A percentile compares a stretch with the other conserved stretches of the same genome.
phyloP scores from a whole-genome alignment of 2,888 invertebrate species.

The Hirtodrosophila confusa region DNA sequence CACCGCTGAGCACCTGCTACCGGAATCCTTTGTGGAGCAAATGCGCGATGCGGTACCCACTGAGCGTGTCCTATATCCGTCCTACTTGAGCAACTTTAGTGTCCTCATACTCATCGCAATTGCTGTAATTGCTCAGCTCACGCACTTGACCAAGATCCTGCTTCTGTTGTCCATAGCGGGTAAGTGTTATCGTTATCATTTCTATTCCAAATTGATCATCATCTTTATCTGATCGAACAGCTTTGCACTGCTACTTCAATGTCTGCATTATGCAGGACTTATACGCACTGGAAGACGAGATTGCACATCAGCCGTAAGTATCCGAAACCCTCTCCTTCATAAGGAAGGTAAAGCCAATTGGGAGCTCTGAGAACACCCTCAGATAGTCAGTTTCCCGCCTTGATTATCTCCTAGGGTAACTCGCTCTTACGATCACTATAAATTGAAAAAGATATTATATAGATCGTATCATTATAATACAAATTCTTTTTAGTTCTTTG shows the following conservation, averaged over 20 bases:
- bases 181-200: conserved; percentile 37
- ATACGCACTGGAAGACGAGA: conserved; percentile 86
- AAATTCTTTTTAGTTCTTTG: too few species aligned
- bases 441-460: too few species aligned
- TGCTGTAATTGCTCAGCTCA: conserved; percentile 89
- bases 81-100: conserved; percentile 90
- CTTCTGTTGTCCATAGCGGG: conserved; percentile 87
- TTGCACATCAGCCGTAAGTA: conserved; percentile 81
- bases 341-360: too few species aligned
- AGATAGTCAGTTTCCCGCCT: too few species aligned
- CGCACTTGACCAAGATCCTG: conserved; percentile 88
- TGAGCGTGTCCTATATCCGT: conserved; percentile 86
- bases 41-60: conserved; percentile 68
- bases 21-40: conserved; percentile 65
- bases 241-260: conserved; percentile 87
- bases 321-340: too few species aligned
- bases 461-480: too few species aligned
- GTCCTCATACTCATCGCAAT: conserved; percentile 89
- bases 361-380: too few species aligned
- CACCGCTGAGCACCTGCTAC: conserved; percentile 69
- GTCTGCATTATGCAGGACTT: conserved; percentile 85
- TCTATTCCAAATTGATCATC: background rate
- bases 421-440: too few species aligned
- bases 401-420: too few species aligned
- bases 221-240: conserved; percentile 39